These are phyloP conservation scores for Pagrus major DNA, from an alignment of 2,113 vertebrate genomes.

Conservation along the genomic window DNA sequence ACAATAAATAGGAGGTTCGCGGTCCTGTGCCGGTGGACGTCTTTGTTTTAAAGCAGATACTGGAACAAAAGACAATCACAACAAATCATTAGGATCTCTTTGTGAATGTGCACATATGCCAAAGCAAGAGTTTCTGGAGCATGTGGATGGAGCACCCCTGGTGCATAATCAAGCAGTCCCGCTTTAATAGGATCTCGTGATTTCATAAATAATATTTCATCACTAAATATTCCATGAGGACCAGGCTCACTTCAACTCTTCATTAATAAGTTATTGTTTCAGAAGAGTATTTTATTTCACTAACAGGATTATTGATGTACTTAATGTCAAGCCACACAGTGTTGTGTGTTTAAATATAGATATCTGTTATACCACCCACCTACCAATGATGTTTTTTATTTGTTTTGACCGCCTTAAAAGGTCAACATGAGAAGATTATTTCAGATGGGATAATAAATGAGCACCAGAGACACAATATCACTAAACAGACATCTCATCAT, in stretches of 20 bases:
- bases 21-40: not conserved
- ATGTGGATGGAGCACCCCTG: not conserved
- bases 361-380: too few species aligned
- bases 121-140: not conserved
- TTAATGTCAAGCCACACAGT: not conserved
- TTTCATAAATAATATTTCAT: slow-evolving; percentile 18
- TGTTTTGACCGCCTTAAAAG: too few species aligned
- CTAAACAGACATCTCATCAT: not conserved
- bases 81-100: slow-evolving; percentile 3
- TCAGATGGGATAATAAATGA: not conserved
- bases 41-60: not conserved
- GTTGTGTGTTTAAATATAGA: not conserved
- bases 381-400: too few species aligned
- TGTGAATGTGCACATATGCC: not conserved
- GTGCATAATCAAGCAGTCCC: not conserved
- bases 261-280: slow-evolving; percentile 5
- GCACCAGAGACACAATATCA: not conserved
- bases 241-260: not conserved
- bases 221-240: slow-evolving; percentile 17
- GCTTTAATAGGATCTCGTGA: not conserved
- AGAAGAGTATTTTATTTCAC: not conserved
- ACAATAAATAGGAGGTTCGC: not conserved
- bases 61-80: not conserved
- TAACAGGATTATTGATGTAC: not conserved
- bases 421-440: not conserved